Base-by-base conservation (phyloP, 2,797 vertebrate species). In the Erpetoichthys calabaricus region DNA sequence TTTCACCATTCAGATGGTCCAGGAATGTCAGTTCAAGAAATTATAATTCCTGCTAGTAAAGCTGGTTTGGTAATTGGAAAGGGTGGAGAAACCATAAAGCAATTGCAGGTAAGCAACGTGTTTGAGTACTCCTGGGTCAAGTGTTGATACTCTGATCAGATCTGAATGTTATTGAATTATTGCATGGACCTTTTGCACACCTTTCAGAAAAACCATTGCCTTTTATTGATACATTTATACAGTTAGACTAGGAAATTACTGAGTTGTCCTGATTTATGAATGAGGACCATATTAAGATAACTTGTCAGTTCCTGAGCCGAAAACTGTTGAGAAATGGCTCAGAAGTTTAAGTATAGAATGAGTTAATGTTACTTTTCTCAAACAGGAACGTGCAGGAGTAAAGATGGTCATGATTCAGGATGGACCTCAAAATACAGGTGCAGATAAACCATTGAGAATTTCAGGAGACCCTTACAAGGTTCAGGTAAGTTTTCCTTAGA, bases 381-480 rank as follows among this genome's bases (percentile, higher is more conserved):
- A 65, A 71, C 54, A 99, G 96, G 96, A 99, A 60, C 82, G 94
- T 54, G 90, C 94, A 50, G 96, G 94, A 60, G 96, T 99, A 56
- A 99, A 99, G 78, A 99, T 99, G 94, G 96, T 99, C 43, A 97
- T 99, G 96, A 99, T 99, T 76, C 94, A 99, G 70, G 96, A 99
- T 47, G 94, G 96, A 3, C 96, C 96, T 8, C 96, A 99, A 69
- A 98, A 98, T 75, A 99, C 96, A 58, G 96, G 96, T 3, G 89
- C 94, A 63, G 96, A 99, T 77, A 99, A 99, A 68, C 96, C 96
- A 25, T 92, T 99, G 60, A 86, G 96, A 68, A 99, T 99, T 76
- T 94, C 96, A 57, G 96, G 96, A 65, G 96, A 98, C 64, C 92
- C 92, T n/a, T 99, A 93, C 63, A 99, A 99, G 92, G 96, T 99